A percentile compares a stretch with the other conserved stretches of the same genome.
Evolutionary conservation across 2,888 invertebrate species (phyloP).

Genomic region (Cetonia aurata): DNA sequence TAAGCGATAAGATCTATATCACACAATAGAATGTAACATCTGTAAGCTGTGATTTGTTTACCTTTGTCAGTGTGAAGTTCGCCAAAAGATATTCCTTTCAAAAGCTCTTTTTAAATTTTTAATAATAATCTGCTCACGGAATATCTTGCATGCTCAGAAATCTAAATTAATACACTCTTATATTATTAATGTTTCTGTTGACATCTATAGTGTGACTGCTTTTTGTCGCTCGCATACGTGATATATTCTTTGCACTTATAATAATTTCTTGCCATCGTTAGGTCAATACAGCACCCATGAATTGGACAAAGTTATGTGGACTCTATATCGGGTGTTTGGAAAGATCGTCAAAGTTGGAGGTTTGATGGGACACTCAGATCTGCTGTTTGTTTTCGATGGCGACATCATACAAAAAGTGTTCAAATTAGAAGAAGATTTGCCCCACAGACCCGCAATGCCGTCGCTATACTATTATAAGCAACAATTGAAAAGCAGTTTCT

Average conservation of each 20-base stretch:
- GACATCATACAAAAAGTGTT: slow-evolving; percentile 80
- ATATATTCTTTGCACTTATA: neutral
- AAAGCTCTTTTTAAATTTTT: no score
- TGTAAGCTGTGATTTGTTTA: no score
- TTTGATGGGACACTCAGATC: slow-evolving; percentile 81
- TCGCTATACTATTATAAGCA: slow-evolving; percentile 80
- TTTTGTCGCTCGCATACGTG: neutral
- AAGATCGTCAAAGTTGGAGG: slow-evolving; percentile 77
- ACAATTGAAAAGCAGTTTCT: slow-evolving; percentile 76
- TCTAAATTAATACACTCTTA: neutral
- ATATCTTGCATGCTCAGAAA: no score
- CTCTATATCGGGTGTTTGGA: slow-evolving; percentile 70
- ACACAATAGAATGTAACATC: no score
- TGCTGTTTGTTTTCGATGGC: slow-evolving; percentile 80
- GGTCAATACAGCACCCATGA: slow-evolving; percentile 72
- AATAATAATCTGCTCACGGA: no score
- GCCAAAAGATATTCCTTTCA: no score
- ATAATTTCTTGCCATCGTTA: slow-evolving; percentile 51
- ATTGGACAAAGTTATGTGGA: slow-evolving; percentile 73
- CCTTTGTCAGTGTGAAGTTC: no score
- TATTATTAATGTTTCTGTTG: neutral
- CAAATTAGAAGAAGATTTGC: slow-evolving; percentile 77
- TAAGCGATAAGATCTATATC: no score
- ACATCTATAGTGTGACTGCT: no score
- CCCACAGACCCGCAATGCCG: slow-evolving; percentile 80